Base-by-base conservation (phyloP, 2,888 invertebrate species). In the Cremastinae sp. region DNA sequence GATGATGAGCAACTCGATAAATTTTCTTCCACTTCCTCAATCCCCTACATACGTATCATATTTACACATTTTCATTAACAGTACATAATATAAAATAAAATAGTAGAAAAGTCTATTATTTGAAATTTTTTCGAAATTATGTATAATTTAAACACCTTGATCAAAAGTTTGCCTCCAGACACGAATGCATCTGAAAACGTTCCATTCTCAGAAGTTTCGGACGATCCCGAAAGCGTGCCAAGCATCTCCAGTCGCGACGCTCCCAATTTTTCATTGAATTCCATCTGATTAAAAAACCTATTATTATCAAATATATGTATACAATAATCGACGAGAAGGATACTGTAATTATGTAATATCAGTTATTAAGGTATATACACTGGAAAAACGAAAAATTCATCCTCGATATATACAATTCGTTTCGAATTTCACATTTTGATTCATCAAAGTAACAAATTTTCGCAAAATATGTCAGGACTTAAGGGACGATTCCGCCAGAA, bases 1-100 rank as follows among this genome's bases (percentile, higher is more conserved):
- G 47, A 56, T 12, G 34, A 64, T 49, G 0, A 69, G 12, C 14
- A 68, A 61, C 53, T 69, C 66, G 12, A 10, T 12, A 20, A 59
- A 0, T 18, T 59, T 9, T 47, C 69, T 45, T 77, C 78, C 18
- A 69, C 75, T 53, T 78, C 64, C n/a, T 69, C 45, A 43, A 80
- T 14, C 14, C 65, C 71, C 71, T 80, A 65, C 9, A 58, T 54
- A 18, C n/a, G n/a, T n/a, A n/a, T n/a, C n/a, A n/a, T n/a, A n/a
- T n/a, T n/a, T n/a, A n/a, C n/a, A n/a, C n/a, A n/a, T n/a, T n/a
- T n/a, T n/a, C n/a, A n/a, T n/a, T n/a, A n/a, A n/a, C n/a, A n/a
- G n/a, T n/a, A n/a, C n/a, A n/a, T n/a, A n/a, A n/a, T n/a, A n/a
- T n/a, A n/a, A n/a, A n/a, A n/a, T n/a, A n/a, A n/a, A n/a, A n/a